phyloP scores from a whole-genome alignment of 1,140 invertebrate species.

The Phenacoccus solenopsis region DNA sequence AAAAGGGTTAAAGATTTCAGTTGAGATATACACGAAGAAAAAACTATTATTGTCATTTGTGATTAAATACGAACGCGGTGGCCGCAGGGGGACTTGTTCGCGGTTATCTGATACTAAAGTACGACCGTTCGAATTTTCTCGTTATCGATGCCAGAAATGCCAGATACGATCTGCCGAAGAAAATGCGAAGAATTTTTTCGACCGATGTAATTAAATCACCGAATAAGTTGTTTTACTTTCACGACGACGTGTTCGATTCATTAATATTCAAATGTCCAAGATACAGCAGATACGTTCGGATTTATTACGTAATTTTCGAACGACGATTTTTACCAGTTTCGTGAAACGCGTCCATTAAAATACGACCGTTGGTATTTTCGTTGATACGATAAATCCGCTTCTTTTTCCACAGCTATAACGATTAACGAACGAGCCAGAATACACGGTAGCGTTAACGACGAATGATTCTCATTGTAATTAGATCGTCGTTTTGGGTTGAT shows the following conservation, averaged over 20 bases:
- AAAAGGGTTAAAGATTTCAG: background rate
- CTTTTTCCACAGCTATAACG: too few relatives aligned
- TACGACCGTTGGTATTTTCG: too few relatives aligned
- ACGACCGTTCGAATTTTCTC: background rate
- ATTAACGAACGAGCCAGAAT: too few relatives aligned
- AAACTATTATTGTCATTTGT: background rate
- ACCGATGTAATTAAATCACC: conserved; percentile 1
- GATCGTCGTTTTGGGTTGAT: background rate
- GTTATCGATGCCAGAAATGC: background rate
- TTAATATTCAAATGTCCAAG: background rate
- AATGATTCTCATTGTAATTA: background rate
- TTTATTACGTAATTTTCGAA: conserved; percentile 1
- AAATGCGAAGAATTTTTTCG: background rate
- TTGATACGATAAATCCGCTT: too few relatives aligned
- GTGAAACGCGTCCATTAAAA: too few relatives aligned
- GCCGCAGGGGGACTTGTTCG: background rate
- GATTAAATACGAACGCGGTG: background rate
- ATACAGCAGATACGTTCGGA: background rate
- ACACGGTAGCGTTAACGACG: background rate
- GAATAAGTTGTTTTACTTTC: background rate
- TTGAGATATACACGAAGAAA: background rate
- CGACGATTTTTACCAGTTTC: too few relatives aligned
- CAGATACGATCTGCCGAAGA: background rate
- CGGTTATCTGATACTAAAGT: background rate
- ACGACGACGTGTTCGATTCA: background rate